Percentiles rank a stretch among this genome's conserved stretches.
Conservation (phyloP, 2,797 vertebrate species). For the Aeoliscus strigatus region DNA sequence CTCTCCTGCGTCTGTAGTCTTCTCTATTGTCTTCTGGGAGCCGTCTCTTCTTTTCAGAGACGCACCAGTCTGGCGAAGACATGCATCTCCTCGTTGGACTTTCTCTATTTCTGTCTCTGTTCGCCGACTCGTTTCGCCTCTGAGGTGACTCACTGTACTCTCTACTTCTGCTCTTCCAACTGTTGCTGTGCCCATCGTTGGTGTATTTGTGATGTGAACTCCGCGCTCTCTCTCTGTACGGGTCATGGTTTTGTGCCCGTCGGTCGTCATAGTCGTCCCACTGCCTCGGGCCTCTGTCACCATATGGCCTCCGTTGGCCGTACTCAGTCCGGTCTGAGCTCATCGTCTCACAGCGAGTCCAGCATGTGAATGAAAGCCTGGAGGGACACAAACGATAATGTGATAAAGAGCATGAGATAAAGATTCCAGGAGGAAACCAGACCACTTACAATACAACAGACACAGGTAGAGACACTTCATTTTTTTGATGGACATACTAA, state of each 20-base stretch:
- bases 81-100: conserved; percentile 41
- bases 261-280: conserved; percentile 31
- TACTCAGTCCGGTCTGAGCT: conserved; percentile 40
- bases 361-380: conserved; percentile 6
- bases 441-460: too few relatives aligned
- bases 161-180: conserved; percentile 18
- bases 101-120: conserved; percentile 35
- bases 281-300: conserved; percentile 35
- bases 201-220: conserved; percentile 33
- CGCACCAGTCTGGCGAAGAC: conserved; percentile 32
- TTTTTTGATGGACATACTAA: too few relatives aligned
- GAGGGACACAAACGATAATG: not conserved
- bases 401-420: not conserved
- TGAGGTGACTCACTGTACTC: conserved; percentile 37
- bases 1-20: conserved; percentile 33
- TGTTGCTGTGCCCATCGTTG: conserved; percentile 9
- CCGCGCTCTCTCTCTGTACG: conserved; percentile 6
- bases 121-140: conserved; percentile 26
- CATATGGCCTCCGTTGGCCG: conserved; percentile 26
- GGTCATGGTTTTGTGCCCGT: conserved; percentile 32
- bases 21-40: conserved; percentile 15
- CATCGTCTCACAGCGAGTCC: conserved; percentile 35
- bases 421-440: not conserved
- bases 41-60: conserved; percentile 39
- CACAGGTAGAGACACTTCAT: too few relatives aligned